Base-by-base conservation (phyloP, 2,888 invertebrate genomes). In the Brenthis ino region DNA sequence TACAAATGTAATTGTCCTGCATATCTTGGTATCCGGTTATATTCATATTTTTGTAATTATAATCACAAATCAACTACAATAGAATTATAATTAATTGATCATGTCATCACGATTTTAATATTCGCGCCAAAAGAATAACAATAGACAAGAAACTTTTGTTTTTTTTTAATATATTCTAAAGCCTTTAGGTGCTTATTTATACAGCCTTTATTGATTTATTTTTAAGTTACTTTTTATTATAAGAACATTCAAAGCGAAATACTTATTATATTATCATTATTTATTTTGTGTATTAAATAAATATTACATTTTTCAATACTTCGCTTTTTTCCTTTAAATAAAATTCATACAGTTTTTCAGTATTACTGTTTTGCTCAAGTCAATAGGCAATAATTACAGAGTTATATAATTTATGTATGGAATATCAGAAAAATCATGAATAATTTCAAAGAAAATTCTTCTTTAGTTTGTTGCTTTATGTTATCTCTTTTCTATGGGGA, bases 1-100 rank as follows among this genome's bases (percentile, higher is more conserved):
- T 60, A 60, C 60, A 60, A 4, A 60, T 60, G 14, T 60, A 60
- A 11, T 28, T 60, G 16, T 60, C 60, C 12, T 60, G 60, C 11
- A 12, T 0, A 11, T 50, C 5, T 60, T 50, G 60, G 5, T n/a
- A 2, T 60, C 24, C 48, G n/a, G 12, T n/a, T 8, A 50, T 11
- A 60, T 60, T 16, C 60, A 60, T 60, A 6, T 16, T 60, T 58
- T 28, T 1, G 47, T 28, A 33, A 13, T 33, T 37, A 33, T 3
- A 33, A 28, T 56, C 14, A 28, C 37, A 43, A 43, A 43, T 43
- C 11, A 43, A 43, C 37, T 43, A 11, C 11, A 43, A 1, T 28
- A 28, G 3, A 28, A 11, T 28, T 28, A 28, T 2, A 28, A 28
- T 56, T 14, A 28, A 56, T 33, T 56, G 6, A 4, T 24, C 6